A percentile compares a stretch with the other conserved stretches of the same genome.
Evolutionary conservation across 2,797 vertebrate genomes (phyloP).

Genomic region (Enteromius thamalakanensis): DNA sequence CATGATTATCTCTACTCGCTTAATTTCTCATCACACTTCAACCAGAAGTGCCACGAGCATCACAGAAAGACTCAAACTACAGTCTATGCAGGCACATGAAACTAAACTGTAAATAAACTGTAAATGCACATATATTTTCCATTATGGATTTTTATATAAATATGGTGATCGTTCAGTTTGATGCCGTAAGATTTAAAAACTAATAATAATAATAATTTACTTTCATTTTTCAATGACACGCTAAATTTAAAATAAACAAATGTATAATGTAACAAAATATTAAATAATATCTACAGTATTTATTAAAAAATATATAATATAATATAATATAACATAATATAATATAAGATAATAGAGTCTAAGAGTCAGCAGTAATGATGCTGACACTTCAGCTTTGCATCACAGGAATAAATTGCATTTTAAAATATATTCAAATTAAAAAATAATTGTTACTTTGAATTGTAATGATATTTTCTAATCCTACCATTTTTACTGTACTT

Average conservation of each 20-base stretch:
- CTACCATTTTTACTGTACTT: not conserved
- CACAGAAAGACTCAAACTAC: not conserved
- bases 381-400: not conserved
- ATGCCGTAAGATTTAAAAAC: not conserved
- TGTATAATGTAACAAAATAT: not conserved
- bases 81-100: slow-evolving; percentile 1
- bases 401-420: not conserved
- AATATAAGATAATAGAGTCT: not conserved
- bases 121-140: not conserved
- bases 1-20: not conserved
- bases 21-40: not conserved
- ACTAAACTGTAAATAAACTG: not conserved
- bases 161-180: not conserved
- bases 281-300: not conserved
- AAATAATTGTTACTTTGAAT: not conserved
- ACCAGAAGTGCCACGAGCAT: not conserved
- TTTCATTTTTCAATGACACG: not conserved
- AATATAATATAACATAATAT: not conserved
- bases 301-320: not conserved
- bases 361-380: not conserved
- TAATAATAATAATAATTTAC: too few relatives aligned
- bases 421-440: not conserved
- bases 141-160: not conserved
- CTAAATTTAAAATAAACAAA: not conserved
- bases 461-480: not conserved